Evolutionary conservation across 2,113 vertebrate species (phyloP).

Genomic region (Actenoides hombroni): DNA sequence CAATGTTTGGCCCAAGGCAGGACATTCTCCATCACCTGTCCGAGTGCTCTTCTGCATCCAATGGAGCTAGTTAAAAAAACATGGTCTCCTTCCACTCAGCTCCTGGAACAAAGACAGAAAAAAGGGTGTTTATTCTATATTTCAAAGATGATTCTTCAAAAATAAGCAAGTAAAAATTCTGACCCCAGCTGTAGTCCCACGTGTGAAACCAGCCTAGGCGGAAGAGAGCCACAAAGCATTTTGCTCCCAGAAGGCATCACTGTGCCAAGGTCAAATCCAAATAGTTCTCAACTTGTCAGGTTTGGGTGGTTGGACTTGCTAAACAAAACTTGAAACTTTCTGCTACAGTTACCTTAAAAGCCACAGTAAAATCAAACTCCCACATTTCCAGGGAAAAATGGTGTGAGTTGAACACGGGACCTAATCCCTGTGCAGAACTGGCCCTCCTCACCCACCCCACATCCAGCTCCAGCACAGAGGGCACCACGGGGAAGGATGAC

Average conservation of each 20-base stretch:
- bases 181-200: not conserved
- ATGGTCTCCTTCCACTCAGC: not conserved
- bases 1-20: not conserved
- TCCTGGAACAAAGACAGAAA: not conserved
- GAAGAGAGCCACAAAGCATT: not conserved
- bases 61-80: not conserved
- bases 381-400: not conserved
- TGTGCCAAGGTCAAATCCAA: not conserved
- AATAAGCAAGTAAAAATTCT: not conserved
- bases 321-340: not conserved
- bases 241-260: not conserved
- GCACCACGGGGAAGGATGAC: accelerated
- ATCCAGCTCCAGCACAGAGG: not conserved
- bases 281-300: not conserved
- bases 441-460: not conserved
- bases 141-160: not conserved
- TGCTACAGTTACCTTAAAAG: not conserved
- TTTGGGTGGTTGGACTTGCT: not conserved
- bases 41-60: not conserved
- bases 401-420: accelerated
- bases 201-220: not conserved
- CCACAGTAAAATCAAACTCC: not conserved
- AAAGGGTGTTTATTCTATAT: not conserved
- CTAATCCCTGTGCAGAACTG: not conserved
- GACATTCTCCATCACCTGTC: not conserved